Percentiles rank a stretch among this genome's conserved stretches.
phyloP scores from a whole-genome alignment of 1,140 invertebrate species.

The Acromyrmex heyeri region DNA sequence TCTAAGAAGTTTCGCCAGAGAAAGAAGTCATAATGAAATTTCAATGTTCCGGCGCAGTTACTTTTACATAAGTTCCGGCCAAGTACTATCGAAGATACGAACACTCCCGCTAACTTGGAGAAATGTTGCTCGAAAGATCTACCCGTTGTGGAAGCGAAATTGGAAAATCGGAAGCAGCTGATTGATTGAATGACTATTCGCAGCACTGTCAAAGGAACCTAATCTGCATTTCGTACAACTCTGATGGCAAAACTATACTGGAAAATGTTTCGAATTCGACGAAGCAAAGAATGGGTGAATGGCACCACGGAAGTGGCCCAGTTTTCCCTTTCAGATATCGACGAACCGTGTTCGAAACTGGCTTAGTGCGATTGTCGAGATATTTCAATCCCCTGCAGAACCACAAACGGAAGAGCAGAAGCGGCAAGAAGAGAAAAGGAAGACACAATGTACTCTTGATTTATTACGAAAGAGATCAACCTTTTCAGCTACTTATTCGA shows the following conservation, averaged over 20 bases:
- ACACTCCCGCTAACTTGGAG: constrained; percentile 16
- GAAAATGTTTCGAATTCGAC: constrained; percentile 49
- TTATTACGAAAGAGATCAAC: constrained; percentile 67
- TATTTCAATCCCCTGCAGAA: constrained; percentile 41
- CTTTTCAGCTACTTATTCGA: background rate
- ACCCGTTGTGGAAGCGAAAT: background rate
- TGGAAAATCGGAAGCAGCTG: constrained; percentile 19
- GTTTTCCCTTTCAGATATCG: constrained; percentile 68
- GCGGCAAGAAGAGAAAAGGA: background rate
- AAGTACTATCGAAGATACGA: constrained; percentile 27
- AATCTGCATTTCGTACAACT: constrained; percentile 59
- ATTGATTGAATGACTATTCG: constrained; percentile 47
- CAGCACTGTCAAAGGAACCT: constrained; percentile 27
- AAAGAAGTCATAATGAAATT: constrained; percentile 61
- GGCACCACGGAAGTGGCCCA: constrained; percentile 51
- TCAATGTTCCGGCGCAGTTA: constrained; percentile 46
- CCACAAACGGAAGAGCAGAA: background rate
- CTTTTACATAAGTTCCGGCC: constrained; percentile 46
- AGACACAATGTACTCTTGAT: constrained; percentile 58
- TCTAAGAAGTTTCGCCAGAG: constrained; percentile 49
- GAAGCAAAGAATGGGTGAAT: constrained; percentile 28
- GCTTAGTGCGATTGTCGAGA: constrained; percentile 71
- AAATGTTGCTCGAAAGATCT: constrained; percentile 43
- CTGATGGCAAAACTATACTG: background rate
- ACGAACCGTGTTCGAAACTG: constrained; percentile 52